Evolutionary conservation across 53 echinoderm and acorn worm species (phyloP), one percentile per base, ranked within the genome.

Genomic region (Luidia sarsii): DNA sequence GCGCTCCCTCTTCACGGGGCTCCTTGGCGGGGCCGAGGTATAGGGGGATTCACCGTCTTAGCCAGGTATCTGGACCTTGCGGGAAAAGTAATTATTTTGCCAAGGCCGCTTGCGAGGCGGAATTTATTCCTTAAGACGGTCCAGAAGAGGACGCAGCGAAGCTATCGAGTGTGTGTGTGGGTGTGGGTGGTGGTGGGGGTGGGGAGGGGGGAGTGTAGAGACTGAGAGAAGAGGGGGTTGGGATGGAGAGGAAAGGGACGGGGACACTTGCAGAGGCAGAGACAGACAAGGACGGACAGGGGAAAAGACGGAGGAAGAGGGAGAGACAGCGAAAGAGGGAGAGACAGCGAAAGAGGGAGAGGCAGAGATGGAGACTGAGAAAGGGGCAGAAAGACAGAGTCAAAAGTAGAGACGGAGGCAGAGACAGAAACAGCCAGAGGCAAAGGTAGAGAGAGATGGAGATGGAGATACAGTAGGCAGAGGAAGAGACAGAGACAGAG

Each of bases 21-120:
- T n/a, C n/a, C n/a, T n/a, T n/a, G n/a, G n/a, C 24, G 52, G 39
- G 6, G 34, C 21, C 74, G 28, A 56, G 57, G 39, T 74, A 8
- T 41, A 19, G 57, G 27, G 5, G 61, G 77, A 60, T 77, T 61
- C 43, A 20, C 61, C 19, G 77, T 60, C 77, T 77, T 77, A 77
- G 45, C 45, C 18, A 77, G 61, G 60, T 43, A 37, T 61, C 36
- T 55, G 11, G 16, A 23, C 60, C 56, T 72, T 36, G 37, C 24
- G 24, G 61, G 34, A n/a, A 77, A 77, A 60, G 77, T 77, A 77
- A 77, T 77, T 77, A 77, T 77, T 77, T 77, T 77, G 15, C 61
- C 77, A 77, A 77, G 77, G 77, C 30, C 77, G 48, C 32, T 75
- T n/a, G 30, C 4, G 59, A 61, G 61, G 77, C 32, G 67, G 72